Base-by-base conservation (phyloP, 1,140 invertebrate species). In the Drosophila nigrodunni region DNA sequence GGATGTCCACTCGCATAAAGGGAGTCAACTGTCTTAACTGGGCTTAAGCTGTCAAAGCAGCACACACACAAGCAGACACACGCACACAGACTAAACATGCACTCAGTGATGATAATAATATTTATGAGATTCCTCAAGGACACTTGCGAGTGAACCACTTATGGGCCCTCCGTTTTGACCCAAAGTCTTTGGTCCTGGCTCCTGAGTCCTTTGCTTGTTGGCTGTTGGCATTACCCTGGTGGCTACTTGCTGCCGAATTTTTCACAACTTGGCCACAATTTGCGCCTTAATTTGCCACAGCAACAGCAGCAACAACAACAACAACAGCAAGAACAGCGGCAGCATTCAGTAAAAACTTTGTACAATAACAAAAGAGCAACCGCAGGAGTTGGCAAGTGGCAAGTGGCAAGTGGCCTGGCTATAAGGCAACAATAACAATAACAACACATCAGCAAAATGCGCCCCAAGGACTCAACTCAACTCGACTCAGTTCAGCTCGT, bases 211-310 rank as follows among this genome's bases (percentile, higher is more conserved):
- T 30, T 30, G 25, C 4, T 41, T 47, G 49, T 82, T 34, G 15
- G 15, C 37, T 13, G 37, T 46, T 43, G 47, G 78, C 80, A 88
- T 88, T 85, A 85, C 85, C 80, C 85, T 78, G 76, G 85, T 89
- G 85, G 85, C 85, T 78, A 89, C 81, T 89, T 87, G 72, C 35
- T 21, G 62, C 39, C 61, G 52, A 60, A 74, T 70, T 77, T 85
- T 83, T 77, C 81, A 78, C 82, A 80, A 86, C 75, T 87, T 89
- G 85, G 85, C 85, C 80, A 85, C 85, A 89, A 89, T 89, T 89
- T 89, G 85, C 77, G 85, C 85, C 88, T 89, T 89, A 89, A 89
- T 89, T 89, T 89, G 85, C 74, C 77, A 69, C 75, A 77, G 46
- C 50, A 64, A 58, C 72, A 79, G 60, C 75, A 74, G 39, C 50